Evolutionary conservation across 2,888 invertebrate genomes (phyloP), one percentile per base, ranked within the genome.

Genomic region (Meiosimyza decipiens): DNA sequence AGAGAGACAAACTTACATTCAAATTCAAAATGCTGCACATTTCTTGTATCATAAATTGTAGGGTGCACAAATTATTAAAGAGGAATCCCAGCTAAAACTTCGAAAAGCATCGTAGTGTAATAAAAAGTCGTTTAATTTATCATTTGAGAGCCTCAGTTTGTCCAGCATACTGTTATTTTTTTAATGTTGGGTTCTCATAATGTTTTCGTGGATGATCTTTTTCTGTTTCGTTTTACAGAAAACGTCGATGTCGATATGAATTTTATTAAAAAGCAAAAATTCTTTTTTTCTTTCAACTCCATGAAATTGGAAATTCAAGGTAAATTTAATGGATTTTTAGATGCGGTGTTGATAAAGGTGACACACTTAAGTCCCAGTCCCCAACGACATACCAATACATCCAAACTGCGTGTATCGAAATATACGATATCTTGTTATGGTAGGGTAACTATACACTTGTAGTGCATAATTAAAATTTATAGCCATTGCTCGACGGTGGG

Each of bases 301-400:
- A 69, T 69, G 69, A 59, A 60, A 69, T 69, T 60, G 69, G 60
- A 69, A 69, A 60, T 69, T 33, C n/a, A 52, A 51, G 22, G 60
- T 51, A 40, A 9, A 59, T 69, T 69, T 57, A 69, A 60, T 69
- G 55, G 51, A 60, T 60, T 59, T 69, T 60, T 51, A 60, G 69
- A 71, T 71, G 63, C 54, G 49, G 40, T 22, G 33, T 55, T 28
- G 71, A 71, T 71, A 71, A 71, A 40, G 22, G 49, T 54, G 71
- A 71, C 71, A 63, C 54, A 63, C 71, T 71, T 71, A 16, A 40
- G 40, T 40, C 9, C 40, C 40, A 40, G 40, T 40, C 40, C 40
- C 40, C 33, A 51, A 28, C 3, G 4, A 28, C 28, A 28, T 28
- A 28, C 28, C 28, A 28, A 28, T 55, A 55, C 22, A 55, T 6